phyloP scores from a whole-genome alignment of 2,888 invertebrate species.

The Homarus gammarus region DNA sequence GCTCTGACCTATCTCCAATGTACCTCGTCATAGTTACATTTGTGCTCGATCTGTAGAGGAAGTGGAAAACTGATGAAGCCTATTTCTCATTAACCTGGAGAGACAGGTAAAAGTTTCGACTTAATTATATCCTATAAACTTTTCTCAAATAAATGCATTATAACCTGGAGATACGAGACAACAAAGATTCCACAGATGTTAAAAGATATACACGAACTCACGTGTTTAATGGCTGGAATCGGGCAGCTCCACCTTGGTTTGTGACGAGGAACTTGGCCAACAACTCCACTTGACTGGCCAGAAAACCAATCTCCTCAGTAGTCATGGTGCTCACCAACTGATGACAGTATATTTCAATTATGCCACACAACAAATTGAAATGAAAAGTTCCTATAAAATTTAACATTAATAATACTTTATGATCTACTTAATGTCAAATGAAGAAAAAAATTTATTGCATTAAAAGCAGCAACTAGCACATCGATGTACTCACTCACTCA shows the following conservation, averaged over 20 bases:
- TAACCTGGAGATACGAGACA: background rate
- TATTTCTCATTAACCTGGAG: background rate
- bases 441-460: background rate
- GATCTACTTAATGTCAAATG: no score
- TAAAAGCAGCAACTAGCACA: background rate
- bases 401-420: background rate
- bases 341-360: constrained; percentile 75
- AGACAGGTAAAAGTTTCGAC: background rate
- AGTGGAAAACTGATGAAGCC: background rate
- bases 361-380: constrained; percentile 12
- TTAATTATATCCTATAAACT: background rate
- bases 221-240: constrained; percentile 59
- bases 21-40: constrained; percentile 24
- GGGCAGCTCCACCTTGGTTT: constrained; percentile 54
- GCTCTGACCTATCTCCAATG: constrained; percentile 64
- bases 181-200: background rate
- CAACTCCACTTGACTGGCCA: constrained; percentile 87
- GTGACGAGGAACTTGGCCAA: constrained; percentile 79
- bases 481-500: no score
- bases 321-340: constrained; percentile 86
- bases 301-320: constrained; percentile 86
- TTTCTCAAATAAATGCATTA: background rate
- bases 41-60: constrained; percentile 10
- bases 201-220: constrained; percentile 22
- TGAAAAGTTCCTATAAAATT: no score